Conservation (phyloP, 2,888 invertebrate genomes). For the Gasteruption jaculator region DNA sequence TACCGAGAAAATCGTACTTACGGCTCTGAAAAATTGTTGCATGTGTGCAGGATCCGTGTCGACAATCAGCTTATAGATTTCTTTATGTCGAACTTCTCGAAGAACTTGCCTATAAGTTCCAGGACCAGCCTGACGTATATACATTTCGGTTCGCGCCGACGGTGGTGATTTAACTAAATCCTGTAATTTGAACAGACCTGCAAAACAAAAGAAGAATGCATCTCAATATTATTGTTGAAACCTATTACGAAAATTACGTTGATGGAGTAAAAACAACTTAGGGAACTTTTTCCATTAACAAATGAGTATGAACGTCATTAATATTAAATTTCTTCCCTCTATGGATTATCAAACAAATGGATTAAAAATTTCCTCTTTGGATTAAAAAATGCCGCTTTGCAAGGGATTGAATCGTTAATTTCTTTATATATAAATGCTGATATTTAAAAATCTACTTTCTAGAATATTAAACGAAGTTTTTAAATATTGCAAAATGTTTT, state of each 20-base stretch:
- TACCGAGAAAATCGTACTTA: too few relatives aligned
- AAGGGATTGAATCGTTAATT: too few relatives aligned
- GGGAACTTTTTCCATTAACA: too few relatives aligned
- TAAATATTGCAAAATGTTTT: too few relatives aligned
- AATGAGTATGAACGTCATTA: not conserved
- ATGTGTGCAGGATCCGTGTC: conserved; percentile 82
- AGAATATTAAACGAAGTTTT: too few relatives aligned
- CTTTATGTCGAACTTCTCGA: conserved; percentile 80
- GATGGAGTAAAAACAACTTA: too few relatives aligned
- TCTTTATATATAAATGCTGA: too few relatives aligned
- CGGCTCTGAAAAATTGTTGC: conserved; percentile 79
- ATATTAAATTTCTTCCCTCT: not conserved
- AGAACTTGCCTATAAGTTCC: conserved; percentile 66
- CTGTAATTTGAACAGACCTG: conserved; percentile 78
- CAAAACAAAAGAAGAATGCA: conserved; percentile 17
- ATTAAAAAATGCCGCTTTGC: too few relatives aligned
- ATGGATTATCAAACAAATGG: not conserved
- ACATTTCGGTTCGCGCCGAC: conserved; percentile 66
- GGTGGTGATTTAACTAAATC: conserved; percentile 73
- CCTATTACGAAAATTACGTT: not conserved
- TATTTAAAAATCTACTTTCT: too few relatives aligned
- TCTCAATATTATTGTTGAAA: too few relatives aligned
- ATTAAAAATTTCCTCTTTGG: too few relatives aligned
- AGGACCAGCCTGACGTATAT: conserved; percentile 71
- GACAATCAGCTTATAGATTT: conserved; percentile 81